These are phyloP conservation scores for Geotrypetes seraphini DNA, from an alignment of 2,797 vertebrate genomes.

Conservation along the genomic window DNA sequence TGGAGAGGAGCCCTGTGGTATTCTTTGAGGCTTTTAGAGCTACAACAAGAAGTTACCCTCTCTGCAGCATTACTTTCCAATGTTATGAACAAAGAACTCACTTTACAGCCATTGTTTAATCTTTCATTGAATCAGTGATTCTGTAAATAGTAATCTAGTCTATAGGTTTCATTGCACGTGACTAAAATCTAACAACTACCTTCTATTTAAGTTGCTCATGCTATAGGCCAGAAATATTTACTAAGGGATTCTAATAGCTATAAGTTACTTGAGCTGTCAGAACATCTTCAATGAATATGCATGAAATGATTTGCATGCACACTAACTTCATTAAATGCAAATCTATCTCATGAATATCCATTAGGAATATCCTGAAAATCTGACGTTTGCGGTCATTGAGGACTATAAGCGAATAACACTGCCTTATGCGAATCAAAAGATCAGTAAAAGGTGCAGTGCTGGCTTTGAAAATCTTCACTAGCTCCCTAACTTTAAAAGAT, in stretches of 20 bases:
- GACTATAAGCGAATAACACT: too few species aligned
- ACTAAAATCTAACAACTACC: too few species aligned
- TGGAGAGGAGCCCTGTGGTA: not conserved
- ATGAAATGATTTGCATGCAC: too few species aligned
- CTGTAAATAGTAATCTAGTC: not conserved
- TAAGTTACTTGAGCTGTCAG: too few species aligned
- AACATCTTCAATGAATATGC: too few species aligned
- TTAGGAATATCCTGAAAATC: too few species aligned
- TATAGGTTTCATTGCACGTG: constrained; percentile 4
- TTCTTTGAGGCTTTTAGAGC: not conserved
- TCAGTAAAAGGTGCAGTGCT: not conserved
- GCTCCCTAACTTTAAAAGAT: not conserved
- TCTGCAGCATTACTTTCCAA: not conserved
- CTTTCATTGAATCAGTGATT: not conserved
- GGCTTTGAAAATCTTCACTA: not conserved
- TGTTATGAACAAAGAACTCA: constrained; percentile 4
- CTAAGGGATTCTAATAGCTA: too few species aligned
- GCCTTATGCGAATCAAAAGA: constrained; percentile 1
- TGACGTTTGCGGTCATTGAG: too few species aligned
- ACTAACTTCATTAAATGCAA: too few species aligned
- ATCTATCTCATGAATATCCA: too few species aligned
- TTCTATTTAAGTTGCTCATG: constrained; percentile 12
- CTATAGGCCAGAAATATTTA: too few species aligned
- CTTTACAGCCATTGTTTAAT: too few species aligned
- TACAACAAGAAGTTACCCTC: not conserved